Base-by-base conservation (phyloP, 2,113 vertebrate genomes). In the Melanerpes aurifrons region DNA sequence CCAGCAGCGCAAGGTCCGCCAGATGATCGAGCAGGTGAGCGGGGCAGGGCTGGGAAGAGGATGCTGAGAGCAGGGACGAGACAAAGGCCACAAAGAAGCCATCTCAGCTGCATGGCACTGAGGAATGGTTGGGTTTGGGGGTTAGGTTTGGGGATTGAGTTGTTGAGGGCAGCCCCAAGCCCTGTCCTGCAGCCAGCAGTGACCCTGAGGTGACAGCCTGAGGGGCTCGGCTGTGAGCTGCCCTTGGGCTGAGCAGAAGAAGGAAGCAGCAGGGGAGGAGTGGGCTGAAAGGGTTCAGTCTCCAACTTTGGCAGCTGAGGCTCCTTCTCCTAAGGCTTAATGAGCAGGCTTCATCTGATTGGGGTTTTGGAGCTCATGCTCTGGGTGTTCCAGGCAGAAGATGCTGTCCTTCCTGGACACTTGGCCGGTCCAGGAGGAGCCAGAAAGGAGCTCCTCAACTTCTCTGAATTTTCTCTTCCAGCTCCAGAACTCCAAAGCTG, bases 21-120 rank as follows among this genome's bases (percentile, higher is more conserved):
- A 99, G 90, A 99, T 99, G 99, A 99, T 99, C 10, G 99, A 99
- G 95, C 99, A 99, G 98, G 99, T 99, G 76, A 94, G 95, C 9
- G 7, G 3, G 9, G 62, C 2, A 0, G 29, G 25, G 28, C 32
- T 10, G 32, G 35, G 13, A 19, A 18, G 5, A 7, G 4, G 43
- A 45, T 14, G 43, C 43, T 45, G 43, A 9, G 3, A 9, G 63
- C 3, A 0, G 29, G 25, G n/a, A 3, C 3, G 17, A 3, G 18
- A 7, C 8, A 0, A n/a, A 12, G 17, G 4, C 43, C 43, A 45
- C 21, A 37, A 18, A 4, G 4, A 4, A 19, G 48, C 18, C 56
- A 21, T 21, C 26, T 11, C 9, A 82, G 31, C 21, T 15, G 15
- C 71, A 71, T 17, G 18, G 31, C 18, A 53, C 45, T 37, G 9